Conservation (phyloP, 2,797 vertebrate genomes). For the Epinephelus malabaricus region DNA sequence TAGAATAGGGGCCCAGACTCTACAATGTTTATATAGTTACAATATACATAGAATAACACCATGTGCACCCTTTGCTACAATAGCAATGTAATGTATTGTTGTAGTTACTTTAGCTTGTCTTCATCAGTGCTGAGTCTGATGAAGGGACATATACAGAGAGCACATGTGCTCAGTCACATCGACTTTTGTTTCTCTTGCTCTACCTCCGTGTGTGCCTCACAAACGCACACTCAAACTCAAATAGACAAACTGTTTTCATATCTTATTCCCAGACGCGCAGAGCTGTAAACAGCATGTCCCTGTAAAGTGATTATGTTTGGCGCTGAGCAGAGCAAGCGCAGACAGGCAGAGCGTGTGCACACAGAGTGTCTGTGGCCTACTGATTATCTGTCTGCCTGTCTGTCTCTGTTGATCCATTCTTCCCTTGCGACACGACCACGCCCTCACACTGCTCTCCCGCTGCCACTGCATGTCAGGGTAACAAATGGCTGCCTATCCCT, state of each 20-base stretch:
- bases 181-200: slow-evolving; percentile 33
- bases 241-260: slow-evolving; percentile 79
- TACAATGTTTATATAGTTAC: no score
- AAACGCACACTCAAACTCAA: slow-evolving; percentile 27
- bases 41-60: neutral
- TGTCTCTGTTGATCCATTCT: slow-evolving; percentile 50
- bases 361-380: slow-evolving; percentile 49
- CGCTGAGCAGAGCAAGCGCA: slow-evolving; percentile 52
- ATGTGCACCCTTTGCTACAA: slow-evolving; percentile 10
- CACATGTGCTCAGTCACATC: slow-evolving; percentile 23
- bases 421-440: slow-evolving; percentile 39
- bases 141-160: slow-evolving; percentile 30
- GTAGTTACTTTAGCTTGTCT: neutral
- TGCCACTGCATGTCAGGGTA: slow-evolving; percentile 46
- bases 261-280: slow-evolving; percentile 66
- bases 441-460: slow-evolving; percentile 26
- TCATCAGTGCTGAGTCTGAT: slow-evolving; percentile 39
- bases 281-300: slow-evolving; percentile 77
- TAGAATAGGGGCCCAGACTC: no score
- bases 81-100: slow-evolving; percentile 7
- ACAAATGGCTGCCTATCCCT: slow-evolving; percentile 61
- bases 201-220: slow-evolving; percentile 1
- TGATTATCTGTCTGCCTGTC: slow-evolving; percentile 61
- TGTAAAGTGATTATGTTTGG: slow-evolving; percentile 77
- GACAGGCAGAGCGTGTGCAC: slow-evolving; percentile 47